These are phyloP conservation scores for Leptopilina drosophilae DNA, from an alignment of 2,888 invertebrate genomes.

Conservation along the genomic window DNA sequence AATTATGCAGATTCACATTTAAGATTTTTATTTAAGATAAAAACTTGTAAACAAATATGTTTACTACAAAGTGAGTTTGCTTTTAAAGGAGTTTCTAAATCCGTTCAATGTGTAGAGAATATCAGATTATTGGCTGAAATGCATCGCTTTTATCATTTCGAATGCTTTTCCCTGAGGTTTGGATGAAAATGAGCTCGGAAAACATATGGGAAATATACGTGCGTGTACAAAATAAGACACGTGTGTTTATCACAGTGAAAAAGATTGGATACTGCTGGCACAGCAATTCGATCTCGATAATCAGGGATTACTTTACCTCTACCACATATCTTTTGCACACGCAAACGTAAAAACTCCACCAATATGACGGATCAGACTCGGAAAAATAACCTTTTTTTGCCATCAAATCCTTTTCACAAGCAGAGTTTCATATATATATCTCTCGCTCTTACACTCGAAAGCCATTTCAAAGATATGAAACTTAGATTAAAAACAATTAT, in stretches of 20 bases:
- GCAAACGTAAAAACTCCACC: constrained; percentile 64
- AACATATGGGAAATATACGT: constrained; percentile 39
- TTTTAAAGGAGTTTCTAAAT: not conserved
- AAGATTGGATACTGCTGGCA: constrained; percentile 52
- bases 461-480: constrained; percentile 35
- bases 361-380: constrained; percentile 40
- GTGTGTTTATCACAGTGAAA: constrained; percentile 49
- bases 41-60: too few relatives aligned
- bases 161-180: constrained; percentile 12
- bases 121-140: constrained; percentile 12
- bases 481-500: constrained; percentile 40
- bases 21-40: too few relatives aligned
- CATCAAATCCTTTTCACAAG: constrained; percentile 45
- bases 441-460: not conserved
- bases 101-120: not conserved
- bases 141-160: constrained; percentile 9
- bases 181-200: constrained; percentile 2
- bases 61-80: not conserved
- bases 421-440: not conserved
- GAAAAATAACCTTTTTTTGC: constrained; percentile 63
- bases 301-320: constrained; percentile 68
- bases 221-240: constrained; percentile 29
- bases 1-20: too few relatives aligned
- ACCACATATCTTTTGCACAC: constrained; percentile 38
- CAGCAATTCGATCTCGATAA: constrained; percentile 73